Conservation (phyloP, 2,797 vertebrate genomes). For the Leptodactylus fallax region DNA sequence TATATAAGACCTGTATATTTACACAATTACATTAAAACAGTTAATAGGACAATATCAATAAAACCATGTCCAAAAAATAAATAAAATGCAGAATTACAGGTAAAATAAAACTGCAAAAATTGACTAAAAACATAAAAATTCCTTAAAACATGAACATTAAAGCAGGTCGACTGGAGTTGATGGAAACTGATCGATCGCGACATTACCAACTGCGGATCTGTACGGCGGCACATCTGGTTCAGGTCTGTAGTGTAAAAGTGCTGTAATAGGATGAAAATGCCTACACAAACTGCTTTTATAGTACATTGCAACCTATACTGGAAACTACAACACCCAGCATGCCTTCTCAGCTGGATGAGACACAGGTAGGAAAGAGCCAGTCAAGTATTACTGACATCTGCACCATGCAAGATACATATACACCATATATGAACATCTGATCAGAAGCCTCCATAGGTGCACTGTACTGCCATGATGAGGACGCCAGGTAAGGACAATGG, state of each 20-base stretch:
- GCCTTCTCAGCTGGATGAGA: background rate
- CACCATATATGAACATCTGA: background rate
- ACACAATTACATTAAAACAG: slow-evolving; percentile 21
- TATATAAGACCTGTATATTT: slow-evolving; percentile 63
- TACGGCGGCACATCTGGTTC: background rate
- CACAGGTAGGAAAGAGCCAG: background rate
- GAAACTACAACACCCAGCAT: background rate
- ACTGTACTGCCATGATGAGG: no score
- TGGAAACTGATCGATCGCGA: background rate
- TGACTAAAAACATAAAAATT: slow-evolving; percentile 8
- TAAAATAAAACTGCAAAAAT: background rate
- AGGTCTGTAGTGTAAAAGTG: background rate
- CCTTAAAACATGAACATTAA: background rate
- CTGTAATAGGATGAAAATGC: background rate
- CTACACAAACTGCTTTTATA: background rate
- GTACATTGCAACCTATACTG: background rate
- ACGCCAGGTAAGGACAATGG: no score
- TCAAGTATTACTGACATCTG: background rate
- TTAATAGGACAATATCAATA: background rate
- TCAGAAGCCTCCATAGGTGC: no score
- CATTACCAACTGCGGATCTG: no score
- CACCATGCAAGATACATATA: background rate
- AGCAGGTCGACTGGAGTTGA: background rate
- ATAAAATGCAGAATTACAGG: background rate
- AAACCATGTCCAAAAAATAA: background rate